Base-by-base conservation (phyloP, 2,888 invertebrate species). In the Scaptomyza tumidula region DNA sequence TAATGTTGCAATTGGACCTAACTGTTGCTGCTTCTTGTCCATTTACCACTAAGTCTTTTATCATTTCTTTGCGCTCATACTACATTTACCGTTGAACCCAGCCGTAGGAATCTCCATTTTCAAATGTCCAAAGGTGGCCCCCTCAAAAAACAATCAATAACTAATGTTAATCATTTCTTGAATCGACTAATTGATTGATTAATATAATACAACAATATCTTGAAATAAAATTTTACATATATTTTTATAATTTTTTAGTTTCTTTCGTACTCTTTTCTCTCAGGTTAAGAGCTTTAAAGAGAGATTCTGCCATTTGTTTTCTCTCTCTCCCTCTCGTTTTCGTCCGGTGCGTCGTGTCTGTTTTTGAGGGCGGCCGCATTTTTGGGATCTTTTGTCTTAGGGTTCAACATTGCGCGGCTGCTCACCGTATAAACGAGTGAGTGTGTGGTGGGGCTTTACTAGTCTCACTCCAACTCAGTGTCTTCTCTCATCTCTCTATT, bases 221-320 rank as follows among this genome's bases (percentile, higher is more conserved):
- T 71, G 52, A 66, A 53, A 76, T 59, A 54, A n/a, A 71, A 53
- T 53, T 61, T 63, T 59, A 72, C 60, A 72, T 68, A 61, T 64
- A n/a, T 69, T 56, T 60, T 14, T 37, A 55, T 62, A 64, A 65
- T 67, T 82, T 82, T 84, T 83, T 88, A 86, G 86, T 88, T 88
- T 86, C 67, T 83, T 80, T 86, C 67, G 80, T 80, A 84, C 80
- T 86, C 78, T 84, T 65, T 84, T 88, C 83, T 80, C 88, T 88
- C 83, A 84, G 88, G 84, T 88, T 79, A 63, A 66, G 59, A 74
- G 64, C 79, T 61, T 66, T 64, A 50, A 59, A 24, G 60, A 59
- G 79, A 71, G 81, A 66, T 61, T 59, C 50, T 37, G 57, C 57
- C 63, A 62, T 68, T 76, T 58, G 24, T 9, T 37, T 13, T n/a